Evolutionary conservation across 2,113 vertebrate species (phyloP).

Genomic region (Colinus virginianus): DNA sequence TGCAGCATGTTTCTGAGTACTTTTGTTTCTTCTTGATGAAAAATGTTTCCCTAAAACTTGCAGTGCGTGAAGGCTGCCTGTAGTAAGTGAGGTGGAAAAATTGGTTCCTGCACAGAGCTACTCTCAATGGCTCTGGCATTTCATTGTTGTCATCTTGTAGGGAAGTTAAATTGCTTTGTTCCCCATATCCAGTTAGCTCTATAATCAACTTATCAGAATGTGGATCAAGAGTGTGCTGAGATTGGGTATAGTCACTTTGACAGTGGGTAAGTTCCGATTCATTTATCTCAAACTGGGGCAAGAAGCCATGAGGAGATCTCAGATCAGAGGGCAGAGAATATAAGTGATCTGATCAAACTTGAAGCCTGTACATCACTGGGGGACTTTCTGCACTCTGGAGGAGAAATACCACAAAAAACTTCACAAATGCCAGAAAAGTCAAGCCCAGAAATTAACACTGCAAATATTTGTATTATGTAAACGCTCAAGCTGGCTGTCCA

Average conservation of each 20-base stretch:
- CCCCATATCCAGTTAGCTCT: slow-evolving; percentile 33
- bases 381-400: neutral
- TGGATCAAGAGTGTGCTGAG: slow-evolving; percentile 12
- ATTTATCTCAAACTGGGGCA: neutral
- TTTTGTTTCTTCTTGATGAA: slow-evolving; percentile 1
- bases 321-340: slow-evolving; percentile 28
- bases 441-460: neutral
- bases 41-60: slow-evolving; percentile 48
- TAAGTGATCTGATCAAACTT: neutral
- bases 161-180: slow-evolving; percentile 63
- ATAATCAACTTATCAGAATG: slow-evolving; percentile 60
- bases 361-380: neutral
- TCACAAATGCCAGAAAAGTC: neutral
- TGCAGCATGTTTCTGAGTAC: neutral
- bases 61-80: slow-evolving; percentile 39
- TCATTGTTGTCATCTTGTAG: slow-evolving; percentile 46
- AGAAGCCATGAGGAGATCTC: neutral
- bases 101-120: slow-evolving; percentile 19
- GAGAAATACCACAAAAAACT: neutral
- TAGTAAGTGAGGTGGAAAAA: slow-evolving; percentile 44
- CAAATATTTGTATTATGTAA: neutral
- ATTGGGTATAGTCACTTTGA: neutral
- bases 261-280: neutral
- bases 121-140: slow-evolving; percentile 32
- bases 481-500: neutral